Percentiles rank a stretch among this genome's conserved stretches.
Evolutionary conservation across 2,888 invertebrate genomes (phyloP).

Genomic region (Osmoderma eremita): DNA sequence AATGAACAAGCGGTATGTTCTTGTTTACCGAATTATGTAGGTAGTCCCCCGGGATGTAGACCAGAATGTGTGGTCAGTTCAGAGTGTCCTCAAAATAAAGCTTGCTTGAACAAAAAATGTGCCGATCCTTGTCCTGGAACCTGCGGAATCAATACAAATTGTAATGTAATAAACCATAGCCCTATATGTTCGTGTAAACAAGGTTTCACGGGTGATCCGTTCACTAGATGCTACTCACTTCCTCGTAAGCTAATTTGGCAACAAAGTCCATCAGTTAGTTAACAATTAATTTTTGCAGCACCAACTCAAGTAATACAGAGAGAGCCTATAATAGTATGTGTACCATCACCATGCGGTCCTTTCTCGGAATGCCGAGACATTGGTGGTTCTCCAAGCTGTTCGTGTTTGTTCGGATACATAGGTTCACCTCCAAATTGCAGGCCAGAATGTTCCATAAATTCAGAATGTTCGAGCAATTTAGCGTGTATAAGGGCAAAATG

Average conservation of each 20-base stretch:
- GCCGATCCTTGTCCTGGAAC: constrained; percentile 78
- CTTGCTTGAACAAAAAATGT: constrained; percentile 74
- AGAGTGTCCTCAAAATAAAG: constrained; percentile 70
- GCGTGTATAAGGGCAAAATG: constrained; percentile 84
- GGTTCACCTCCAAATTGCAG: constrained; percentile 77
- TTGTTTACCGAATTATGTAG: constrained; percentile 75
- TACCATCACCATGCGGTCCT: constrained; percentile 67
- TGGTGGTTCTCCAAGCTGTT: constrained; percentile 72
- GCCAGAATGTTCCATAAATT: constrained; percentile 75
- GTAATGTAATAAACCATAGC: constrained; percentile 79
- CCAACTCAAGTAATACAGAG: constrained; percentile 32
- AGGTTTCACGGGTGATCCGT: constrained; percentile 80
- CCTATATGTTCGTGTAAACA: constrained; percentile 77
- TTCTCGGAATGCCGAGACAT: constrained; percentile 69
- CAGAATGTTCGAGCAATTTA: constrained; percentile 77
- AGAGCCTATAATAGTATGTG: constrained; percentile 62
- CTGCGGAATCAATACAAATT: constrained; percentile 80
- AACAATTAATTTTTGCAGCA: constrained; percentile 38
- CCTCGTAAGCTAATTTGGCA: constrained; percentile 56
- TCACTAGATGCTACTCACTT: constrained; percentile 67
- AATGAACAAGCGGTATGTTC: constrained; percentile 72
- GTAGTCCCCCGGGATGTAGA: constrained; percentile 75
- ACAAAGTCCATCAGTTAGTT: not conserved
- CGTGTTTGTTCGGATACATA: constrained; percentile 71
- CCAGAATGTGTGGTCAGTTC: constrained; percentile 75